These are phyloP conservation scores for Idris sp. DNA, from an alignment of 1,140 invertebrate genomes.

Conservation along the genomic window DNA sequence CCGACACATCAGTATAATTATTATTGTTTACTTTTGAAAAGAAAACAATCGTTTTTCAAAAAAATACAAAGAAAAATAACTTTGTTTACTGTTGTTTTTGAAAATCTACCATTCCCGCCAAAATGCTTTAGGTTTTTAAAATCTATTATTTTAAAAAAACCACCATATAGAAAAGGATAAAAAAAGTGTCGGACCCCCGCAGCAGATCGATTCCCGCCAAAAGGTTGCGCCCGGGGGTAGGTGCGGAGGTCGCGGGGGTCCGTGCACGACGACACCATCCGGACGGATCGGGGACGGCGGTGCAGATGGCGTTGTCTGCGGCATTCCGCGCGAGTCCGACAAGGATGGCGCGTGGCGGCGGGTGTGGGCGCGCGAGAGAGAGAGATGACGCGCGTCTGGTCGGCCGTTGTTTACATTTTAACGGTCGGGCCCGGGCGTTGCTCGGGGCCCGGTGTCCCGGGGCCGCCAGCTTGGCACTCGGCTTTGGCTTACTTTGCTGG, in stretches of 20 bases:
- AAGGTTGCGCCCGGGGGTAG: conserved; percentile 11
- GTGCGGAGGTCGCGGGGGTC: neutral
- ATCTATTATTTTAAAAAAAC: too few relatives aligned
- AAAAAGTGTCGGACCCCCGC: conserved; percentile 15
- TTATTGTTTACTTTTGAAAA: too few relatives aligned
- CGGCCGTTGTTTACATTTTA: conserved; percentile 38
- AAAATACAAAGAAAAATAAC: too few relatives aligned
- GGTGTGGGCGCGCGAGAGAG: conserved; percentile 5
- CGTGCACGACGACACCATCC: conserved; percentile 6
- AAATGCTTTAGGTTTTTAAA: too few relatives aligned
- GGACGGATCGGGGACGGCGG: conserved; percentile 2
- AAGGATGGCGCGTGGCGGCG: conserved; percentile 24
- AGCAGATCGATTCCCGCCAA: conserved; percentile 36
- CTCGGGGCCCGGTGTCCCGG: neutral
- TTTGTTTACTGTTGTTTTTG: too few relatives aligned
- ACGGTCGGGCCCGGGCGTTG: conserved; percentile 11
- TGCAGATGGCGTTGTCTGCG: conserved; percentile 34
- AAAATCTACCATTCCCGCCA: too few relatives aligned
- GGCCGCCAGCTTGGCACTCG: neutral
- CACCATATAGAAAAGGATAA: neutral
- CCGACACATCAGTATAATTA: too few relatives aligned
- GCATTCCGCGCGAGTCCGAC: conserved; percentile 20
- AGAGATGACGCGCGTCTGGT: conserved; percentile 17
- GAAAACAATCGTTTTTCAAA: too few relatives aligned
- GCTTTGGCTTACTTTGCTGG: conserved; percentile 80